Evolutionary conservation across 2,888 invertebrate species (phyloP), one percentile per base, ranked within the genome.

Genomic region (Acrobeloides nanus): DNA sequence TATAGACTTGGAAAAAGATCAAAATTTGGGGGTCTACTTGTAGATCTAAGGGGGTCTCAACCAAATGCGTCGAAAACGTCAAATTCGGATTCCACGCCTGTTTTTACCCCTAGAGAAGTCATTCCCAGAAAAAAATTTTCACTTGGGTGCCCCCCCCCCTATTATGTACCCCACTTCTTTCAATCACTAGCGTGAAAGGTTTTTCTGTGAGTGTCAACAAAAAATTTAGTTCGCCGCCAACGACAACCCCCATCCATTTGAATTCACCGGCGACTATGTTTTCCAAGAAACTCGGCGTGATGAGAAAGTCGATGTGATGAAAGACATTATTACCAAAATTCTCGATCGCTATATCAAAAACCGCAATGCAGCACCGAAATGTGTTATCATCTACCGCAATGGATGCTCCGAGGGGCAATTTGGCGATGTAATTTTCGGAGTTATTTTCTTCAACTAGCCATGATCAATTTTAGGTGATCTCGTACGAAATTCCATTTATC

Each of bases 331-430:
- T 21, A 34, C 34, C 12, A 33, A 44, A 4, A 54, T 64, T 17
- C 23, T 60, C n/a, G n/a, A 26, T 18, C 51, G 50, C 15, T 56
- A 48, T 38, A 25, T 20, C 7, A 21, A 35, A 15, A 32, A 38
- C 23, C 33, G 56, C 21, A 43, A 38, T 8, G 23, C 15, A 3
- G 17, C n/a, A 17, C 62, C 66, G 1, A 50, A 51, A 15, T 44
- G 54, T 8, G 32, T 66, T 20, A 44, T 66, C 37, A 34, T 67
- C 20, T 66, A 60, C 46, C 46, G 66, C 7, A 57, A 55, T 18
- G 66, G 62, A 8, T 50, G 61, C 25, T 42, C 58, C 4, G 63
- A 66, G 23, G 62, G 61, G 10, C 42, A 49, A 6, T 65, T 54
- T 25, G 29, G 40, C 5, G 44, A 35, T 27, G 62, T 63, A 6